A percentile compares a stretch with the other conserved stretches of the same genome.
phyloP scores from a whole-genome alignment of 2,113 vertebrate genomes.

The Turnix velox region DNA sequence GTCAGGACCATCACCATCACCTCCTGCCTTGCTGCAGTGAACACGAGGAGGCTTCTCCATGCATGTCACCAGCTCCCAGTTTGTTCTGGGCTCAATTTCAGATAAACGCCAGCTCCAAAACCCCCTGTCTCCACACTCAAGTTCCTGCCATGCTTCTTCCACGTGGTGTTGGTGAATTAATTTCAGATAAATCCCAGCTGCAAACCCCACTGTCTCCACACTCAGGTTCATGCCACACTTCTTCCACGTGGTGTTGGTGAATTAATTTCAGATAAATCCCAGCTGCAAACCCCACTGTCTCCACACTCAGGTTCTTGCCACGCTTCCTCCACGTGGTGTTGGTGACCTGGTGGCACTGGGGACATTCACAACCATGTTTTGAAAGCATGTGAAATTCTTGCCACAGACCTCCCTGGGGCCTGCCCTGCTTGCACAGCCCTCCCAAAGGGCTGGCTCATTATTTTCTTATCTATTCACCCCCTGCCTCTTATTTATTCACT shows the following conservation, averaged over 20 bases:
- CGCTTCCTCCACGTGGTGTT: rapidly evolving
- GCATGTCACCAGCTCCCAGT: neutral
- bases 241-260: too few species aligned
- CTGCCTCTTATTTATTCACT: neutral
- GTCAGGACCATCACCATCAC: neutral
- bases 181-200: too few species aligned
- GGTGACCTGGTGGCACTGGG: neutral
- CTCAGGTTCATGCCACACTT: too few species aligned
- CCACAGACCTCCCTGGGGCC: neutral
- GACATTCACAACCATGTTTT: neutral
- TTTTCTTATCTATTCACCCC: neutral
- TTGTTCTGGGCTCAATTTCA: neutral
- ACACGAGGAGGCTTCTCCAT: neutral
- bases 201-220: too few species aligned
- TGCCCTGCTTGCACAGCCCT: neutral
- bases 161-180: too few species aligned
- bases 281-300: neutral
- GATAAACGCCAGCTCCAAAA: too few species aligned
- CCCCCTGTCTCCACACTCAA: too few species aligned
- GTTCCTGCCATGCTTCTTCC: too few species aligned
- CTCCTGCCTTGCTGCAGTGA: neutral
- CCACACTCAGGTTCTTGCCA: neutral
- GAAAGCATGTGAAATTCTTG: neutral
- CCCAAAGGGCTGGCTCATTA: neutral
- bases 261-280: neutral